Percentiles rank a stretch among this genome's conserved stretches.
Conservation (phyloP, 2,113 vertebrate genomes). For the Brachyhypopomus occidentalis region DNA sequence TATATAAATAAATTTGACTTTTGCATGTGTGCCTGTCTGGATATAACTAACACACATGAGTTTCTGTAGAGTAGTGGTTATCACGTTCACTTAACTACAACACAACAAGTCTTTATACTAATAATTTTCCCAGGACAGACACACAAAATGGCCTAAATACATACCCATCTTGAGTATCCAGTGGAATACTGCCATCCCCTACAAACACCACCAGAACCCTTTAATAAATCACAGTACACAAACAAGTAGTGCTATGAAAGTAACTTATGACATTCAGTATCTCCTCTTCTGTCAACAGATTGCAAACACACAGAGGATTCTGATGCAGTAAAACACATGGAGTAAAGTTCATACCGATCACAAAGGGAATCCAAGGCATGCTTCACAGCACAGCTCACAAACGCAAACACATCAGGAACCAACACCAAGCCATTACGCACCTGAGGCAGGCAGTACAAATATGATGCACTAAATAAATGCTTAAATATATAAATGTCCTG, state of each 20-base stretch:
- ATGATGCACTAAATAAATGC: too few relatives aligned
- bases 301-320: neutral
- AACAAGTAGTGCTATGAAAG: neutral
- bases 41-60: too few relatives aligned
- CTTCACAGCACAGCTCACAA: conserved; percentile 70
- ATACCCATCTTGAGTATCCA: conserved; percentile 75
- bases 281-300: neutral
- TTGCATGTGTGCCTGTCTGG: too few relatives aligned
- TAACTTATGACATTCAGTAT: neutral
- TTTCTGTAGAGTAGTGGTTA: too few relatives aligned
- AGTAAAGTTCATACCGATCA: conserved; percentile 54
- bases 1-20: too few relatives aligned
- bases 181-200: conserved; percentile 72
- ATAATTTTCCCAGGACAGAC: neutral
- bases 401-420: conserved; percentile 65
- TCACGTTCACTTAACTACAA: too few relatives aligned
- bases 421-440: conserved; percentile 75
- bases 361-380: conserved; percentile 48
- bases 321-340: neutral
- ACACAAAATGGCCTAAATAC: conserved; percentile 18
- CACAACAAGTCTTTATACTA: neutral
- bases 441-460: conserved; percentile 61
- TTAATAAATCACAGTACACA: conserved; percentile 27
- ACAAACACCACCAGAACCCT: conserved; percentile 84
- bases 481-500: too few relatives aligned